These are phyloP conservation scores for Oncorhynchus mykiss DNA, from an alignment of 2,113 vertebrate species.

Conservation along the genomic window DNA sequence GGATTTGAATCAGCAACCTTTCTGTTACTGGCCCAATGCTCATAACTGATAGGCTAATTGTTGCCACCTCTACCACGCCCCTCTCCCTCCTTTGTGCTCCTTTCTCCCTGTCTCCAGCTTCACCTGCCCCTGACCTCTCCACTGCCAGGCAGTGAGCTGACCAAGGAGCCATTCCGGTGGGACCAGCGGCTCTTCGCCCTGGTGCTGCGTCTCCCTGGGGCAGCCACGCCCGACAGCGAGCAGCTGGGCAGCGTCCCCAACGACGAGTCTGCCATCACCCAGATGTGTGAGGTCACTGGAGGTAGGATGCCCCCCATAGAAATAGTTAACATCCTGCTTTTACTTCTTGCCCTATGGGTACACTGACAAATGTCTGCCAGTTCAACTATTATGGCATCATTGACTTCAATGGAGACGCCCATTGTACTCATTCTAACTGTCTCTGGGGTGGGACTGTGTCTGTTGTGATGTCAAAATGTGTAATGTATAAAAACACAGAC, in stretches of 20 bases:
- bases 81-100: not conserved
- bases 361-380: too few relatives aligned
- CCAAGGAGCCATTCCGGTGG: conserved; percentile 95
- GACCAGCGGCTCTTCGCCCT: conserved; percentile 92
- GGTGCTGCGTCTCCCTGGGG: conserved; percentile 87
- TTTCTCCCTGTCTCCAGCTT: conserved; percentile 74
- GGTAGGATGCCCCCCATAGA: conserved; percentile 63
- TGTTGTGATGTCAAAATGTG: too few relatives aligned
- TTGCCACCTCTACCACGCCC: not conserved
- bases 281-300: conserved; percentile 95
- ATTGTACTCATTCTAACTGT: not conserved
- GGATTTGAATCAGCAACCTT: too few relatives aligned
- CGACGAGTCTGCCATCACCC: conserved; percentile 91
- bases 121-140: conserved; percentile 93
- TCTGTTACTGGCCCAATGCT: too few relatives aligned
- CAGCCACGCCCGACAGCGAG: conserved; percentile 81
- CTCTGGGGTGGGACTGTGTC: not conserved
- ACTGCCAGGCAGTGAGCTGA: conserved; percentile 90
- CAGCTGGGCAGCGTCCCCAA: conserved; percentile 82
- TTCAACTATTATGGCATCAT: too few relatives aligned
- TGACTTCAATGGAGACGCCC: too few relatives aligned
- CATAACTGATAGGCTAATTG: not conserved
- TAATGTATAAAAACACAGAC: too few relatives aligned
- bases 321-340: too few relatives aligned
- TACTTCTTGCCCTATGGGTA: too few relatives aligned